A percentile compares a stretch with the other conserved stretches of the same genome.
These are phyloP conservation scores for Sorex maritimensis DNA, from an alignment of 2,797 vertebrate genomes.

Conservation along the genomic window DNA sequence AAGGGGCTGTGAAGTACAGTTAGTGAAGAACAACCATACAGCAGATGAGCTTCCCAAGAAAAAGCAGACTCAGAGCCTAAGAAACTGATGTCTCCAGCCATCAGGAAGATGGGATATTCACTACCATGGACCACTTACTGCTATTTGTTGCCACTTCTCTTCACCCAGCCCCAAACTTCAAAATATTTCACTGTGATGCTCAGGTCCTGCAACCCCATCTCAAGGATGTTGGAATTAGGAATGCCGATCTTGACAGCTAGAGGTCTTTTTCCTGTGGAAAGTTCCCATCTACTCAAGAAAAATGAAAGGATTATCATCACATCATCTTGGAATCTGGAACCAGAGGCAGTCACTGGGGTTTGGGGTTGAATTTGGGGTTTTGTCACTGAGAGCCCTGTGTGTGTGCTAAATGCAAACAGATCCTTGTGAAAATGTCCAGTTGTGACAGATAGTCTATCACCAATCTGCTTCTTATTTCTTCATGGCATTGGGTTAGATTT, in stretches of 20 bases:
- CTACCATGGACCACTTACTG: background rate
- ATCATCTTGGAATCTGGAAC: background rate
- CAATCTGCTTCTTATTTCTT: background rate
- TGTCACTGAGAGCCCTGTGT: too few species aligned
- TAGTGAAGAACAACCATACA: background rate
- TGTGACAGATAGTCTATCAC: rapidly evolving
- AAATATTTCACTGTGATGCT: background rate
- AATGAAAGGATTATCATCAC: background rate
- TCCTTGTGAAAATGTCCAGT: background rate
- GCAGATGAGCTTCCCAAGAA: background rate
- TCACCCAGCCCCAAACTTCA: background rate
- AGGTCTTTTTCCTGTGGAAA: background rate
- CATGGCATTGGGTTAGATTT: background rate
- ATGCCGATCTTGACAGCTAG: background rate
- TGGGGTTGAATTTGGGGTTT: background rate
- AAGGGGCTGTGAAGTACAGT: background rate
- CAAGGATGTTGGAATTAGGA: background rate
- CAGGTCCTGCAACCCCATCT: background rate
- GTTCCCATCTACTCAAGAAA: background rate
- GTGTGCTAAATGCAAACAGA: background rate
- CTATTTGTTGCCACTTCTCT: background rate
- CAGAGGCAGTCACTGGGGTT: background rate
- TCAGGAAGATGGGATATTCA: background rate
- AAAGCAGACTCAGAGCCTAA: background rate
- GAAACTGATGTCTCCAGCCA: background rate